Evolutionary conservation across 2,888 invertebrate genomes (phyloP).

Genomic region (Lasioglossum leucozonium): DNA sequence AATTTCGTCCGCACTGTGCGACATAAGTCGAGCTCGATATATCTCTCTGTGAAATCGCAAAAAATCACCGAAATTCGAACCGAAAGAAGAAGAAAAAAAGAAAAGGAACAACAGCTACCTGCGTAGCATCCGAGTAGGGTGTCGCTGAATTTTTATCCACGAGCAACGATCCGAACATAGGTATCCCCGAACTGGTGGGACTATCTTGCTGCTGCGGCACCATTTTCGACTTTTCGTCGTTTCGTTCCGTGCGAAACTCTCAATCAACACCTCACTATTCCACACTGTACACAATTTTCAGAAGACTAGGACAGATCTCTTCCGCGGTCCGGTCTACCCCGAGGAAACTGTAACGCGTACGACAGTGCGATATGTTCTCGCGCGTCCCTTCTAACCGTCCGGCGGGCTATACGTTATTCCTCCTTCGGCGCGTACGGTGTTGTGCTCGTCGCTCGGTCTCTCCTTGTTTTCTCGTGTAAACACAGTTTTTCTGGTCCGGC

Average conservation of each 20-base stretch:
- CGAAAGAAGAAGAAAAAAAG: neutral
- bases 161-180: slow-evolving; percentile 95
- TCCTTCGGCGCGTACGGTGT: too few relatives aligned
- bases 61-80: neutral
- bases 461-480: neutral
- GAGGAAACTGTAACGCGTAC: neutral
- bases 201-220: slow-evolving; percentile 91
- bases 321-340: neutral
- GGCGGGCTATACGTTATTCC: neutral
- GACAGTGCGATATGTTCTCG: neutral
- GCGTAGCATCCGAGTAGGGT: slow-evolving; percentile 99
- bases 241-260: slow-evolving; percentile 11
- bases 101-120: slow-evolving; percentile 86
- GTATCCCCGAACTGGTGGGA: slow-evolving; percentile 88
- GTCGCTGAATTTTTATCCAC: slow-evolving; percentile 96
- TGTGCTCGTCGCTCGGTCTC: neutral
- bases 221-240: slow-evolving; percentile 85
- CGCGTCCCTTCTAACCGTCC: neutral
- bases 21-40: too few relatives aligned
- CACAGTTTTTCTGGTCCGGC: neutral
- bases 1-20: too few relatives aligned
- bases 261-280: slow-evolving; percentile 40
- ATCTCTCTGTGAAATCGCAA: too few relatives aligned
- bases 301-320: neutral
- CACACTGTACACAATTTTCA: neutral